Evolutionary conservation across 2,888 invertebrate species (phyloP), one percentile per base, ranked within the genome.

Genomic region (Drosophila conformis): DNA sequence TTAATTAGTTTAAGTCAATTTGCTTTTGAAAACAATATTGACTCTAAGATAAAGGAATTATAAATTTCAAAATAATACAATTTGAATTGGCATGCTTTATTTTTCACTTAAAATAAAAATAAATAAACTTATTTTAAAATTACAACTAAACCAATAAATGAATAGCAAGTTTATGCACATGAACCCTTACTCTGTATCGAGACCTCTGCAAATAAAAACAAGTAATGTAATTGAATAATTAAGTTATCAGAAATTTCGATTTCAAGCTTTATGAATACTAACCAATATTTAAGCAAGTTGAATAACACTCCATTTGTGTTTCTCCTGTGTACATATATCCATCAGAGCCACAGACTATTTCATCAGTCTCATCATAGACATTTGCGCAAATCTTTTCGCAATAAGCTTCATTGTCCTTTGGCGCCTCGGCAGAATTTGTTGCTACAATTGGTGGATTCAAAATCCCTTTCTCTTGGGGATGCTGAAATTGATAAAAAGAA

Each of bases 261-360:
- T 15, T 56, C 29, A 18, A 21, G 4, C 15, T 51, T 13, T 31
- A 6, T 90, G 86, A 29, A n/a, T 38, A 10, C 90, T 87, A 72
- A 92, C 92, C 92, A 73, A 92, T 93, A 69, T 91, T 91, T 59
- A 92, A 79, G 74, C 92, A 92, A 11, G 92, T 89, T 11, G 92
- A 90, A 79, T 92, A 92, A 51, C 92, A 92, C 78, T 92, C 89
- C 73, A 92, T 84, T 73, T 92, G 92, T 1, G 92, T 81, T 69
- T 92, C 92, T 56, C 92, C 93, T 8, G 93, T 93, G 64, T 92
- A 92, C 93, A 92, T 92, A 61, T 91, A 92, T 52, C 92, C 92
- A 79, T 92, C 92, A 21, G 92, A 92, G 31, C 93, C 92, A 68
- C 92, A 92, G 2, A 92, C 88, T 33, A 92, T 89, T 78, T 93